Conservation (phyloP, 2,797 vertebrate genomes). For the Acipenser oxyrinchus region DNA sequence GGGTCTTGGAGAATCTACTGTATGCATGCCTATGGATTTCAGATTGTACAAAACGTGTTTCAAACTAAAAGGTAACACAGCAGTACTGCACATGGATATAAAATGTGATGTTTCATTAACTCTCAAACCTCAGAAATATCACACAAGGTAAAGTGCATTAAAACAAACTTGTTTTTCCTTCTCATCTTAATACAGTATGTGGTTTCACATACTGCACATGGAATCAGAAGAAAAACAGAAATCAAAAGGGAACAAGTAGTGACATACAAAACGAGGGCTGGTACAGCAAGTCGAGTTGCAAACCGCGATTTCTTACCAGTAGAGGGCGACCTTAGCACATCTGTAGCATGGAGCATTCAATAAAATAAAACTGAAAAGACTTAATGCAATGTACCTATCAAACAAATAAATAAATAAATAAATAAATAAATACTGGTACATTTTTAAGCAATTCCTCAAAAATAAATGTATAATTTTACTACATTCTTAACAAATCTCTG, state of each 20-base stretch:
- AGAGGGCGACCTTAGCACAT: slow-evolving; percentile 60
- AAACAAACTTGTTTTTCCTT: slow-evolving; percentile 1
- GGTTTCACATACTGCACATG: slow-evolving; percentile 27
- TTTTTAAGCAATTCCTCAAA: no score
- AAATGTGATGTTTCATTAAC: background rate
- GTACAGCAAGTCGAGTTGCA: background rate
- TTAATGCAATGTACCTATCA: background rate
- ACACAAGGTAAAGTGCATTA: background rate
- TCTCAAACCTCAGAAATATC: background rate
- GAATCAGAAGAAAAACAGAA: slow-evolving; percentile 27
- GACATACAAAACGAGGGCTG: no score
- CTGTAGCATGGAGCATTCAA: slow-evolving; percentile 48
- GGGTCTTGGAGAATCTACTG: background rate
- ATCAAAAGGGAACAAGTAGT: slow-evolving; percentile 25
- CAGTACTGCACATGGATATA: no score
- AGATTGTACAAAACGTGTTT: background rate
- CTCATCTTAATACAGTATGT: slow-evolving; percentile 9
- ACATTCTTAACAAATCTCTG: no score
- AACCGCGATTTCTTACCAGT: slow-evolving; percentile 58
- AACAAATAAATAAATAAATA: background rate
- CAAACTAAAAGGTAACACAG: no score
- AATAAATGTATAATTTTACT: no score
- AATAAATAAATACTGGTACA: background rate
- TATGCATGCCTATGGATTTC: slow-evolving; percentile 5
- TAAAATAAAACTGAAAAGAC: slow-evolving; percentile 19